Conservation (phyloP, 2,888 invertebrate genomes). For the Acholoe squamosa region DNA sequence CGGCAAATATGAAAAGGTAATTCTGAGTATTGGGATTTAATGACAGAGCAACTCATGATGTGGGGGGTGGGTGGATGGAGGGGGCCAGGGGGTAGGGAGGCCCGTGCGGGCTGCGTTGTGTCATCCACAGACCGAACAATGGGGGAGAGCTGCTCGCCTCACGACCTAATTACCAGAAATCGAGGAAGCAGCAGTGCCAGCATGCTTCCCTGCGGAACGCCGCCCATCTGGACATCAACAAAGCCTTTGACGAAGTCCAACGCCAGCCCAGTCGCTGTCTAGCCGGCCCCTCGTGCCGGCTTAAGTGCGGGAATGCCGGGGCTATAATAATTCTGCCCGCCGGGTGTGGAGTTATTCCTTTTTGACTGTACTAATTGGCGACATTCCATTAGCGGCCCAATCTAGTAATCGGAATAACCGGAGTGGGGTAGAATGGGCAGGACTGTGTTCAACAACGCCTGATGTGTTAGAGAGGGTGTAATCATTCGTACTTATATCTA, state of each 20-base stretch:
- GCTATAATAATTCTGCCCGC: not conserved
- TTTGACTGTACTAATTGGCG: conserved; percentile 49
- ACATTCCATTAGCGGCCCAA: not conserved
- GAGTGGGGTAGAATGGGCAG: not conserved
- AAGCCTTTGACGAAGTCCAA: conserved; percentile 36
- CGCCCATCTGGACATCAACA: conserved; percentile 54
- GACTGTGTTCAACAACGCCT: not conserved
- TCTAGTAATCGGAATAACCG: not conserved
- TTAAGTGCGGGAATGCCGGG: conserved; percentile 29
- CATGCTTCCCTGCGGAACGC: conserved; percentile 17
- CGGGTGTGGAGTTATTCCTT: conserved; percentile 45
- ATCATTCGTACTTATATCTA: not conserved
- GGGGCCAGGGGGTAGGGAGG: too few species aligned
- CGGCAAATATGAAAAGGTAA: conserved; percentile 41
- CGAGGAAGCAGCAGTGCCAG: not conserved
- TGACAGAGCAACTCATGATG: not conserved
- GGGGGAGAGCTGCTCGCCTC: conserved; percentile 28
- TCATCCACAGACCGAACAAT: conserved; percentile 30
- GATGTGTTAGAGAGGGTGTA: not conserved
- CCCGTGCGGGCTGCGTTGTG: conserved; percentile 31
- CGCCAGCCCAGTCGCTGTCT: not conserved
- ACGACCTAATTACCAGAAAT: conserved; percentile 48
- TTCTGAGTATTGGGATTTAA: conserved; percentile 42
- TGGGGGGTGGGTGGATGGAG: too few species aligned
- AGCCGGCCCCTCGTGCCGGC: not conserved